Evolutionary conservation across 1,140 invertebrate species (phyloP), one percentile per base, ranked within the genome.

Genomic region (Panagrolaimus sp.): DNA sequence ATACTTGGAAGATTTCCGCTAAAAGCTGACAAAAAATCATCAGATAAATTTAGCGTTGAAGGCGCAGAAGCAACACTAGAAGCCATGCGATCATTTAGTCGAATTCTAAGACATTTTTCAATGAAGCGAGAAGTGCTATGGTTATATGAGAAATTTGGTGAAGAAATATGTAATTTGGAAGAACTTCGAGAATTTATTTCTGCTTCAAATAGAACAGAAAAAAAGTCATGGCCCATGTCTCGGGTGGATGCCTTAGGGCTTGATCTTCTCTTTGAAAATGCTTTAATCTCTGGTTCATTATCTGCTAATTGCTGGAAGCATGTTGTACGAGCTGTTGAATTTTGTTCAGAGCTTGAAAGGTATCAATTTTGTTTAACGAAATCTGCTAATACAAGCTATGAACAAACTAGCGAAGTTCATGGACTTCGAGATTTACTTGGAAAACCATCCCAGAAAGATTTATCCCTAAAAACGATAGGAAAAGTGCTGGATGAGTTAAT

Each of bases 121-220:
- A 57, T 57, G 51, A 27, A 27, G 9, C 20, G 51, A 57, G 51
- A 57, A 27, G 27, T 57, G 1, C n/a, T 57, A 16, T 57, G 51
- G 51, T 16, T 57, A 11, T 57, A 25, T 16, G 51, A 57, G 20
- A 57, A 57, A 27, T 57, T 57, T 57, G 51, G 51, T 7, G 51
- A 57, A 57, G 51, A 57, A 57, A 57, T 57, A 20, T 57, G 51
- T 27, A 57, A 57, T 13, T 27, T 57, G 20, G 51, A 57, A 57
- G 51, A 57, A 57, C n/a, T 57, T 20, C 20, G 20, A 27, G 51
- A 57, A 57, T 57, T 57, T 25, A 27, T 57, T n/a, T n/a, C n/a
- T 0, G 20, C 20, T 11, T 9, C 13, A 11, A 20, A 20, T 1
- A 16, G 51, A 0, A 16, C 20, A 11, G 51, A 57, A 57, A 5